phyloP scores from a whole-genome alignment of 2,888 invertebrate genomes.

The Sturmia bella region DNA sequence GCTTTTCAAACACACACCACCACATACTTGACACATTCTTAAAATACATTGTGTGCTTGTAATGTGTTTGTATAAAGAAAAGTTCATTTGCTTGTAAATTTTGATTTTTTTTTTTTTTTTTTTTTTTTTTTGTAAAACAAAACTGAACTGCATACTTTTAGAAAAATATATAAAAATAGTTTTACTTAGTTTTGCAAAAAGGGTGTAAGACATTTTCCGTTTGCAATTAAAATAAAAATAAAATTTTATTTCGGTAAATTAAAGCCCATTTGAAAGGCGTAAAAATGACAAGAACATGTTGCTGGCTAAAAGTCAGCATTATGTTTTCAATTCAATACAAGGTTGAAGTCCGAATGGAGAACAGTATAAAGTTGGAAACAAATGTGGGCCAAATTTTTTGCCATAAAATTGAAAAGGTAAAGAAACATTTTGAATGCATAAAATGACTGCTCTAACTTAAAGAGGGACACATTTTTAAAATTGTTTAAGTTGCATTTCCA shows the following conservation, averaged over 20 bases:
- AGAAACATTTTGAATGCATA: too few relatives aligned
- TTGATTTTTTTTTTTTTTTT: neutral
- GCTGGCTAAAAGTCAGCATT: conserved; percentile 39
- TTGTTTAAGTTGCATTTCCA: too few relatives aligned
- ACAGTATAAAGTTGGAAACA: too few relatives aligned
- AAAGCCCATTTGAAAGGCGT: conserved; percentile 32
- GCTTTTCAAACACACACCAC: conserved; percentile 14
- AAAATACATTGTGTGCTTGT: too few relatives aligned
- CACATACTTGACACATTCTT: conserved; percentile 46
- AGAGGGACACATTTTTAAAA: too few relatives aligned
- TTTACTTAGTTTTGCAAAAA: neutral
- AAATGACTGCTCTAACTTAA: too few relatives aligned
- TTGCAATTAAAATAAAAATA: conserved; percentile 38
- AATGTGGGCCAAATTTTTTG: too few relatives aligned
- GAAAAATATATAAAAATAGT: conserved; percentile 1
- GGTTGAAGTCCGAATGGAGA: too few relatives aligned
- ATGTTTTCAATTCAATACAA: conserved; percentile 7
- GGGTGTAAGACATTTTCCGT: neutral
- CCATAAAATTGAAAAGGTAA: too few relatives aligned
- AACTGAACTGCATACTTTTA: neutral
- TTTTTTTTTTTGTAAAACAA: neutral
- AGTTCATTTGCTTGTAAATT: neutral
- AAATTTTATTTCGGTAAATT: conserved; percentile 21
- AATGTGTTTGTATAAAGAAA: neutral
- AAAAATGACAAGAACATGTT: conserved; percentile 42